Evolutionary conservation across 2,797 vertebrate species (phyloP).

Genomic region (Chiroxiphia lanceolata): DNA sequence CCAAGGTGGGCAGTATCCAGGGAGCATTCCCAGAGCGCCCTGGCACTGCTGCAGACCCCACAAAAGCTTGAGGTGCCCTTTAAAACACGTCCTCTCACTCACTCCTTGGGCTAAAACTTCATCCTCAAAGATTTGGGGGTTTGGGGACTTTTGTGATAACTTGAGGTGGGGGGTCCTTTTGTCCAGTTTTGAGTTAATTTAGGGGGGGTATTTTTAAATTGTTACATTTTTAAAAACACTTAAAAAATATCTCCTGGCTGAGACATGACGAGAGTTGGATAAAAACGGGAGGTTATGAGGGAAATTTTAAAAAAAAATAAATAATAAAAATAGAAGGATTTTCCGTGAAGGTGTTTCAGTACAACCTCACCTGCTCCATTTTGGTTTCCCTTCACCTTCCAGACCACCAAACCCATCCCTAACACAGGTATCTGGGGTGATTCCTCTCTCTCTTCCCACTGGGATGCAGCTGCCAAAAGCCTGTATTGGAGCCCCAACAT

Average conservation of each 20-base stretch:
- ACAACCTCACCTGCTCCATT: not conserved
- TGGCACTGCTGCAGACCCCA: not conserved
- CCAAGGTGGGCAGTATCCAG: not conserved
- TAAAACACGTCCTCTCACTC: not conserved
- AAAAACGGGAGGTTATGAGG: not conserved
- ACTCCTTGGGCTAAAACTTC: not conserved
- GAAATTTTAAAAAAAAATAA: not conserved
- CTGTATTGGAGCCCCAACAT: not conserved
- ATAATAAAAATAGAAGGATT: not conserved
- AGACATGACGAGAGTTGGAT: not conserved
- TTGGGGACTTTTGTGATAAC: not conserved
- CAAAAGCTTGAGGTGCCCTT: rapidly evolving
- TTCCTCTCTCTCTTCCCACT: not conserved
- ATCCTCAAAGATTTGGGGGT: not conserved
- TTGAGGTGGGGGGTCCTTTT: not conserved
- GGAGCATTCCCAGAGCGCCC: not conserved
- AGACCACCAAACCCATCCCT: rapidly evolving
- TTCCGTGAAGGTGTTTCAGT: not conserved
- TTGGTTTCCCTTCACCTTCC: not conserved
- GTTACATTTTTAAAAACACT: rapidly evolving
- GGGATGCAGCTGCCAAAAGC: too few relatives aligned
- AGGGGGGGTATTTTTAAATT: rapidly evolving
- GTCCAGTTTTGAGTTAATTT: not conserved
- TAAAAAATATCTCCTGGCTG: rapidly evolving
- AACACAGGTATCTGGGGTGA: too few relatives aligned